phyloP scores from a whole-genome alignment of 2,113 vertebrate genomes.

The Lophotis ruficrista region DNA sequence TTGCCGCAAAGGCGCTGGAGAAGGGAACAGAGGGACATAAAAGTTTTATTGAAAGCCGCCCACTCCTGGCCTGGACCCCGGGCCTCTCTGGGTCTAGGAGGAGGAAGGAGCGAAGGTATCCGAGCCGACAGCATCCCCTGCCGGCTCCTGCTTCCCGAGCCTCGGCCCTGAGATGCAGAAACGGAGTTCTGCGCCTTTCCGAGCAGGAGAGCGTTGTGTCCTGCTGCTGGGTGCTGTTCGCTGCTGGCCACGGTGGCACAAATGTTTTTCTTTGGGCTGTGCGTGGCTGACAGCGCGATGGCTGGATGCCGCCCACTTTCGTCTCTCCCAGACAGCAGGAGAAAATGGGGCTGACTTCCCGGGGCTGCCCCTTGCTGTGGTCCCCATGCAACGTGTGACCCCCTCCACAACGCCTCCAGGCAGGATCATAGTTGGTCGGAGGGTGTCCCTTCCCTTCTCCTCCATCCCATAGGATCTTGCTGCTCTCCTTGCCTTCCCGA shows the following conservation, averaged over 20 bases:
- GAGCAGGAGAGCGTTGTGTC: too few relatives aligned
- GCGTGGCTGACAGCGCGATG: fast-evolving
- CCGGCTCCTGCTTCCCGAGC: background rate
- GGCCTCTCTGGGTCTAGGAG: background rate
- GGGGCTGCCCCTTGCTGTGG: background rate
- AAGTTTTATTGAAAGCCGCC: background rate
- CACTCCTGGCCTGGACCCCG: background rate
- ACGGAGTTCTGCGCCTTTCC: too few relatives aligned
- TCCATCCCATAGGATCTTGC: fast-evolving
- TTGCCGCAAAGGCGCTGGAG: background rate
- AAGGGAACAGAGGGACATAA: background rate
- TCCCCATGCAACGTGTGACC: fast-evolving
- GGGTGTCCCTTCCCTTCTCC: background rate
- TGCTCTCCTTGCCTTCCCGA: background rate
- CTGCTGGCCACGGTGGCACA: background rate
- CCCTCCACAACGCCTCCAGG: background rate
- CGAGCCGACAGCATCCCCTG: constrained; percentile 39
- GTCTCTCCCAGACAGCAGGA: background rate
- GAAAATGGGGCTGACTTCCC: background rate
- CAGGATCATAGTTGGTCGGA: background rate
- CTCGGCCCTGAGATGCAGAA: background rate
- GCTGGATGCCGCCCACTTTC: background rate
- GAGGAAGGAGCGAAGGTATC: background rate
- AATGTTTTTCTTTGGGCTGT: fast-evolving
- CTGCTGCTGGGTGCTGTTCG: background rate